These are phyloP conservation scores for Zaprionus ornatus DNA, from an alignment of 1,140 invertebrate species.

Conservation along the genomic window DNA sequence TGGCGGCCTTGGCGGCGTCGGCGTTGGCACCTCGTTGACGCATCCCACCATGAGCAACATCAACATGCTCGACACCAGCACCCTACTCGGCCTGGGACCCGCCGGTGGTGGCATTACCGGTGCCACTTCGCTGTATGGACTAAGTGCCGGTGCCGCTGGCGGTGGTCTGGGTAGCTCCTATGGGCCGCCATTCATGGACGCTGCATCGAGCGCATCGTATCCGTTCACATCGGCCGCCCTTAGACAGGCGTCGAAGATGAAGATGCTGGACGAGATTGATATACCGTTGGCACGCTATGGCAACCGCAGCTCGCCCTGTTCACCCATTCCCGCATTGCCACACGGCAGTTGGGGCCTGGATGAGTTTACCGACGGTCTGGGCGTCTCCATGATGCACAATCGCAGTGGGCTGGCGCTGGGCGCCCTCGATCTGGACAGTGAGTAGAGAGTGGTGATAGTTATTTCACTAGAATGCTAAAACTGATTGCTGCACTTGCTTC, in stretches of 20 bases:
- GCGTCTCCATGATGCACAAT: conserved; percentile 85
- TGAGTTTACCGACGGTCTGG: conserved; percentile 87
- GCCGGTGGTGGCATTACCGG: conserved; percentile 64
- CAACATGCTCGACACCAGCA: conserved; percentile 73
- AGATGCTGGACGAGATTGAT: conserved; percentile 88
- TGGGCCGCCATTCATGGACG: conserved; percentile 74
- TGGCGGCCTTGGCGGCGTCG: conserved; percentile 28
- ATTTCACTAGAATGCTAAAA: not conserved
- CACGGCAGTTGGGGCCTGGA: conserved; percentile 86
- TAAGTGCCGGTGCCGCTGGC: conserved; percentile 58
- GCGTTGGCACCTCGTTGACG: conserved; percentile 72
- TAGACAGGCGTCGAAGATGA: conserved; percentile 86
- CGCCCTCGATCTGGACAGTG: conserved; percentile 86
- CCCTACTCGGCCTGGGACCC: conserved; percentile 59
- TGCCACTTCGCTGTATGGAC: conserved; percentile 68
- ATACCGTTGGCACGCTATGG: conserved; percentile 86
- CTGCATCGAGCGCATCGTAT: conserved; percentile 84
- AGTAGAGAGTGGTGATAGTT: conserved; percentile 42
- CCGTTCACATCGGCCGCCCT: conserved; percentile 87
- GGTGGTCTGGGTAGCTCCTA: conserved; percentile 65
- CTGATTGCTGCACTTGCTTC: not conserved
- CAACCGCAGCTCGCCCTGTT: conserved; percentile 87
- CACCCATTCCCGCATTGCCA: conserved; percentile 84
- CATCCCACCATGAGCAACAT: conserved; percentile 77
- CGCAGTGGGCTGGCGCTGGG: conserved; percentile 85